Percentiles rank a stretch among this genome's conserved stretches.
Conservation (phyloP, 2,797 vertebrate species). For the Eleutherodactylus coqui region DNA sequence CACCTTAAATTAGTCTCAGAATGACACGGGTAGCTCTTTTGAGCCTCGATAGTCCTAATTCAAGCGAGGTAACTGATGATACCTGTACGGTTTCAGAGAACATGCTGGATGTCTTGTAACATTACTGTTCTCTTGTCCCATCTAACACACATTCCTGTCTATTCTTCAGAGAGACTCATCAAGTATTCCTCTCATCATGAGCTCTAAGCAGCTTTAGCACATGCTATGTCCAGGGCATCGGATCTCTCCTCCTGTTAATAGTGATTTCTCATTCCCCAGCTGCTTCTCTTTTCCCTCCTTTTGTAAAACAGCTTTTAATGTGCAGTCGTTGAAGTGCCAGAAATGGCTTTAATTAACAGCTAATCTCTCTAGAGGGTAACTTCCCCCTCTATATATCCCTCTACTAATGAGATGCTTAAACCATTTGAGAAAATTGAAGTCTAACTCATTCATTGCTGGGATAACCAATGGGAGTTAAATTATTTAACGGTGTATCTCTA, state of each 20-base stretch:
- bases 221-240: neutral
- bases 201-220: neutral
- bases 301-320: slow-evolving; percentile 46
- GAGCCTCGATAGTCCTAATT: no score
- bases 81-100: neutral
- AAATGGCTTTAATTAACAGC: slow-evolving; percentile 59
- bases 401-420: slow-evolving; percentile 54
- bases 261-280: slow-evolving; percentile 29
- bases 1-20: no score
- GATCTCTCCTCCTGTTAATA: slow-evolving; percentile 21
- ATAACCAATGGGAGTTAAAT: slow-evolving; percentile 5
- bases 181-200: neutral
- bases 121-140: neutral
- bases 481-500: neutral
- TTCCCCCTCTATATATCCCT: slow-evolving; percentile 30
- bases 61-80: no score
- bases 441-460: slow-evolving; percentile 39
- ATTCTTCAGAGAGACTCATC: neutral
- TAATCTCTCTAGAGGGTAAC: slow-evolving; percentile 56
- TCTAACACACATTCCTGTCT: neutral
- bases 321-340: slow-evolving; percentile 34
- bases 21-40: no score
- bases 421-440: slow-evolving; percentile 21
- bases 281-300: slow-evolving; percentile 16
- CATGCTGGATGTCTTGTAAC: neutral